These are phyloP conservation scores for Zygaena filipendulae DNA, from an alignment of 2,888 invertebrate species.

Conservation along the genomic window DNA sequence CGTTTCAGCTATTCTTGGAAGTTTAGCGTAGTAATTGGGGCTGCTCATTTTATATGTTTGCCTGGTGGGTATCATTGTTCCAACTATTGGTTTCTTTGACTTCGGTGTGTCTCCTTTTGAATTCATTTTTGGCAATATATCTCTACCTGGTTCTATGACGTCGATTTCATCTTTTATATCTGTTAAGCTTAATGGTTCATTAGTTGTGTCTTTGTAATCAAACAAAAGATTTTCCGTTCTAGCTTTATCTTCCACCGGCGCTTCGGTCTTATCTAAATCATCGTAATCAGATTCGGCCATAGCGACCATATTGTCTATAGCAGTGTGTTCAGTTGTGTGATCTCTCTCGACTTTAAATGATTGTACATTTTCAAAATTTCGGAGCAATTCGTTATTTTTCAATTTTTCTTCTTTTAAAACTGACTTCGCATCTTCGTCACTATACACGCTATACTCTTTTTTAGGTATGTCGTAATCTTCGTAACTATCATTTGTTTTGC, in stretches of 20 bases:
- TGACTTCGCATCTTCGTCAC: constrained; percentile 13
- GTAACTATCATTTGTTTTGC: constrained; percentile 30
- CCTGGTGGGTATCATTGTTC: constrained; percentile 30
- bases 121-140: constrained; percentile 1
- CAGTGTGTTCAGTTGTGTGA: constrained; percentile 11
- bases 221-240: constrained; percentile 24
- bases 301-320: background rate
- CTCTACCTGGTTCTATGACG: no score
- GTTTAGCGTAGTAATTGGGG: constrained; percentile 31
- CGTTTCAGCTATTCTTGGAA: constrained; percentile 32
- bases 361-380: no score
- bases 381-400: constrained; percentile 11
- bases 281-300: constrained; percentile 4
- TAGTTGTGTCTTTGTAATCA: constrained; percentile 18
- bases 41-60: constrained; percentile 27
- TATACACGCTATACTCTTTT: constrained; percentile 23
- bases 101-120: constrained; percentile 7
- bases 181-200: background rate
- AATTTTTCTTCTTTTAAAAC: background rate
- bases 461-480: constrained; percentile 36
- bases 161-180: constrained; percentile 5
- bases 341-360: no score
- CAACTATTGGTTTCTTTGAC: constrained; percentile 10
- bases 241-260: constrained; percentile 22
- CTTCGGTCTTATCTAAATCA: constrained; percentile 3